Evolutionary conservation across 1,140 invertebrate genomes (phyloP).

Genomic region (Drosophila bipectinata): DNA sequence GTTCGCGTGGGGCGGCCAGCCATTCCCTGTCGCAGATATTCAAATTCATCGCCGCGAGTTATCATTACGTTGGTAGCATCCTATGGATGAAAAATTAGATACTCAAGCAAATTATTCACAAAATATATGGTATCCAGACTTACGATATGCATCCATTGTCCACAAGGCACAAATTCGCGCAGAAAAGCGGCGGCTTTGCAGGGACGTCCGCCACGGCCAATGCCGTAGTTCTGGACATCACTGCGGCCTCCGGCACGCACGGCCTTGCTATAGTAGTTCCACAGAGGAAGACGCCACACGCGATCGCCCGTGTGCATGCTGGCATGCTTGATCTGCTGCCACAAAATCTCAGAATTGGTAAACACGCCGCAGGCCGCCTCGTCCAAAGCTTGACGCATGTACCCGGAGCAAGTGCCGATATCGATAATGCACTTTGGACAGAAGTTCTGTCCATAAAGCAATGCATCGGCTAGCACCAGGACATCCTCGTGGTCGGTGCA

Average conservation of each 20-base stretch:
- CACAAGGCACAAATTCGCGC: conserved; percentile 91
- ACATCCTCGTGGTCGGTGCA: conserved; percentile 97
- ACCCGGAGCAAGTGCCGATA: conserved; percentile 94
- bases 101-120: too few species aligned
- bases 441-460: conserved; percentile 90
- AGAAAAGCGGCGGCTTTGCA: conserved; percentile 96
- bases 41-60: conserved; percentile 84
- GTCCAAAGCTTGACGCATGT: conserved; percentile 89
- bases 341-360: conserved; percentile 88
- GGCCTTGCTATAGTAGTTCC: conserved; percentile 90
- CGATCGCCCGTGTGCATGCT: conserved; percentile 92
- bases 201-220: conserved; percentile 89
- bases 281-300: conserved; percentile 95
- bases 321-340: conserved; percentile 87
- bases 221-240: conserved; percentile 92
- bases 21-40: conserved; percentile 86
- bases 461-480: conserved; percentile 94
- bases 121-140: conserved; percentile 85
- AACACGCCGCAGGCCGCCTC: conserved; percentile 91
- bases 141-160: conserved; percentile 94
- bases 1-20: conserved; percentile 93
- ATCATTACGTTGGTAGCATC: conserved; percentile 80
- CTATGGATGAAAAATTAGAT: conserved; percentile 11
- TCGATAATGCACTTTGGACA: conserved; percentile 89
- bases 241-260: conserved; percentile 88